phyloP scores from a whole-genome alignment of 2,888 invertebrate species.

The Diarsia mendica region DNA sequence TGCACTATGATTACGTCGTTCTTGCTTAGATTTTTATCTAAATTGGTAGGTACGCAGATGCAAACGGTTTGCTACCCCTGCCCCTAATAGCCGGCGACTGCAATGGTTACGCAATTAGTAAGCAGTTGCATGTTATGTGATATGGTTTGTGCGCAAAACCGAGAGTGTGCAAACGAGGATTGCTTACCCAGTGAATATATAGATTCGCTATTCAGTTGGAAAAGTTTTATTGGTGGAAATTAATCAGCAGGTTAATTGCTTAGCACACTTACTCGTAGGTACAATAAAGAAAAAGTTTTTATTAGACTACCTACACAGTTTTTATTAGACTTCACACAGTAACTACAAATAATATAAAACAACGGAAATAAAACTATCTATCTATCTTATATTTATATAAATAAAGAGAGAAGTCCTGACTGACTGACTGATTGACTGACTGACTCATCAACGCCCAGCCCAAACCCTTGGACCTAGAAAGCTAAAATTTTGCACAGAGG shows the following conservation, averaged over 20 bases:
- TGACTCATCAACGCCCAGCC: too few relatives aligned
- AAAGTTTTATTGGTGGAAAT: background rate
- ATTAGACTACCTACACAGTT: too few relatives aligned
- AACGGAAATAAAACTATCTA: background rate
- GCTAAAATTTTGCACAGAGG: too few relatives aligned
- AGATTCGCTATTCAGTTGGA: constrained; percentile 15
- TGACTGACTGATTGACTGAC: too few relatives aligned
- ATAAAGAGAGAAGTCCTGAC: too few relatives aligned
- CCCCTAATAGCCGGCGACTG: constrained; percentile 37
- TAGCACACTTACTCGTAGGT: background rate
- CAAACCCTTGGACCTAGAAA: too few relatives aligned
- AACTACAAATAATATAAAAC: background rate
- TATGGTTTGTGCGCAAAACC: constrained; percentile 23
- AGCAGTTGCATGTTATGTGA: constrained; percentile 50
- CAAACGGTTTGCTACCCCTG: constrained; percentile 26
- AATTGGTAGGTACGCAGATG: too few relatives aligned
- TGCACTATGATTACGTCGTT: background rate
- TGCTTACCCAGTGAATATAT: constrained; percentile 18
- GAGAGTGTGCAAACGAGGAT: constrained; percentile 17
- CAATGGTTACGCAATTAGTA: constrained; percentile 63
- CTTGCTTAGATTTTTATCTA: background rate
- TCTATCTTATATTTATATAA: too few relatives aligned
- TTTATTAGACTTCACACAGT: too few relatives aligned
- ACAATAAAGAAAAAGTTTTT: background rate
- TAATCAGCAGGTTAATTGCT: background rate